A percentile compares a stretch with the other conserved stretches of the same genome.
phyloP scores from a whole-genome alignment of 2,797 vertebrate species.

The Tokudaia muenninki region DNA sequence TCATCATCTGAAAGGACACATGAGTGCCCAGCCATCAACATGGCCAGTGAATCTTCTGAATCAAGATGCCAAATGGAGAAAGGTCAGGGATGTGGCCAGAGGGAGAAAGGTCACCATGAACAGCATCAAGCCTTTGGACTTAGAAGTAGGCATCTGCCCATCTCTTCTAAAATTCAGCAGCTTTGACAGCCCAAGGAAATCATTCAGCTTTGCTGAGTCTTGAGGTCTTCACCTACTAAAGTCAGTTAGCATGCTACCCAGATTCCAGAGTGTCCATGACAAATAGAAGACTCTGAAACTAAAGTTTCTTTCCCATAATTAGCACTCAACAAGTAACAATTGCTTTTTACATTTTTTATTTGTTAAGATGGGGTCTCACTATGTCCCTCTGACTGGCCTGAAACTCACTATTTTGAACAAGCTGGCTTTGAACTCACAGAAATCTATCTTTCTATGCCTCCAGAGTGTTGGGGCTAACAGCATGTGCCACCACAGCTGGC shows the following conservation, averaged over 20 bases:
- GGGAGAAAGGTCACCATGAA: no score
- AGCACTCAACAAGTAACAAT: neutral
- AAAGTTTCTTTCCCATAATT: neutral
- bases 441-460: neutral
- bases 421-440: neutral
- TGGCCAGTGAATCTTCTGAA: neutral
- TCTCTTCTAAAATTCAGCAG: neutral
- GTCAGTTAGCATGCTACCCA: neutral
- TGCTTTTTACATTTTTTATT: neutral
- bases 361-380: neutral
- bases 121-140: fast-evolving
- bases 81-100: fast-evolving
- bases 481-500: neutral
- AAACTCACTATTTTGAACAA: neutral
- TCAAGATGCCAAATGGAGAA: neutral
- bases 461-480: neutral
- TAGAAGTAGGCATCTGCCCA: no score
- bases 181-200: neutral
- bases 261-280: neutral
- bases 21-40: fast-evolving
- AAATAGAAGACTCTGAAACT: neutral
- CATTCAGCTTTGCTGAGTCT: fast-evolving
- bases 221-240: neutral
- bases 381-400: neutral
- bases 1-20: neutral